These are phyloP conservation scores for Luehdorfia chinensis DNA, from an alignment of 1,140 invertebrate genomes.

Conservation along the genomic window DNA sequence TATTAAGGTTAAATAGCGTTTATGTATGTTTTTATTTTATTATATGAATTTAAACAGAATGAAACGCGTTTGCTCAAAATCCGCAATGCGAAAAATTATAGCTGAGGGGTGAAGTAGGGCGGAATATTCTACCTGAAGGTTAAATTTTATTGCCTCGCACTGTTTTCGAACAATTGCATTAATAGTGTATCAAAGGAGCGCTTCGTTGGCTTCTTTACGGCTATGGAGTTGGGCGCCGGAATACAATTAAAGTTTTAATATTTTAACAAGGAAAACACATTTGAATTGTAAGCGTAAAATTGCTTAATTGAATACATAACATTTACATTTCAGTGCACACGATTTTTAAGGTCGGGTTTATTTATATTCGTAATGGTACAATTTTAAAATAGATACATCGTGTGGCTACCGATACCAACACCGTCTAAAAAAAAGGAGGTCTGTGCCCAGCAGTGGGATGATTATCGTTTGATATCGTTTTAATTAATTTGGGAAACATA, in stretches of 20 bases:
- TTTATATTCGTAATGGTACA: too few species aligned
- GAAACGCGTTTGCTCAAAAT: conserved; percentile 58
- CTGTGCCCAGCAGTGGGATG: too few species aligned
- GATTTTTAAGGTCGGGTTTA: too few species aligned
- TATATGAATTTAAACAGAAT: conserved; percentile 47
- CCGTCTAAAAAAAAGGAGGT: too few species aligned
- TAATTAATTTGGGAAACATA: too few species aligned
- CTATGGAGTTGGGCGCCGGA: conserved; percentile 40
- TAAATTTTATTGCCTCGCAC: conserved; percentile 65
- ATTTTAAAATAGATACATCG: background rate
- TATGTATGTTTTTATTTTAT: too few species aligned
- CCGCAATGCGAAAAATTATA: conserved; percentile 74
- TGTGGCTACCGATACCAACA: background rate
- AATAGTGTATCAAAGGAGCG: conserved; percentile 67
- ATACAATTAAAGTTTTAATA: conserved; percentile 69
- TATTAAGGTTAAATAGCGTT: too few species aligned
- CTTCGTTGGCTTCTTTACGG: conserved; percentile 50
- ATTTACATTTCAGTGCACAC: too few species aligned
- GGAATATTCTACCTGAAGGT: conserved; percentile 70
- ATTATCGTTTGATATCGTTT: too few species aligned
- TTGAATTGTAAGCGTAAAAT: conserved; percentile 26
- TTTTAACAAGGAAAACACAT: conserved; percentile 47
- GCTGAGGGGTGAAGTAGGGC: conserved; percentile 57
- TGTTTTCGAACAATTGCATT: conserved; percentile 73
- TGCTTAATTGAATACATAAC: conserved; percentile 35